Evolutionary conservation across 2,797 vertebrate genomes (phyloP), one percentile per base, ranked within the genome.

Genomic region (Pterois miles): DNA sequence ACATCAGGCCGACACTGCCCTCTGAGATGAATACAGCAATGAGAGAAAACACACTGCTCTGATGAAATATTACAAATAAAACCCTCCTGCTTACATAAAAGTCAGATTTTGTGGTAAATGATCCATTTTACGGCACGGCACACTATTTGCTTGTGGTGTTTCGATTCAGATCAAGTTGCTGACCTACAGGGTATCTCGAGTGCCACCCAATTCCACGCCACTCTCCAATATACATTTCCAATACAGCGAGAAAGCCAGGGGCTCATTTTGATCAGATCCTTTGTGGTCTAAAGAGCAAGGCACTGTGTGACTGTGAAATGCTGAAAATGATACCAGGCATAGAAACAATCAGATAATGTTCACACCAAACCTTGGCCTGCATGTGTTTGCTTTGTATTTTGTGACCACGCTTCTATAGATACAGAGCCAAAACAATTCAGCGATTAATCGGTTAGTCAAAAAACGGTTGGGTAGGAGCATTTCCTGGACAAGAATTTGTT

Each of bases 51-150:
- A 79, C 56, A 57, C 63, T 13, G 76, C 71, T 73, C 72, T 46
- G 82, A 77, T 85, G 79, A 86, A 20, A 73, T 81, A 63, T 69
- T 65, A 82, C 50, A 80, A 83, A 83, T 80, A 73, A 65, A 81
- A 48, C 46, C 52, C 54, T 72, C 60, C 57, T 52, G 50, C 78
- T 50, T 43, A 50, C 7, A 54, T 7, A 58, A 75, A 76, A 77
- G 54, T 22, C 72, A 74, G 67, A 75, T 85, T 89, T 67, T 71
- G 57, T 13, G 0, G 27, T 57, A 58, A 85, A 84, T 23, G 52
- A 18, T 38, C 57, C 65, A 56, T 74, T 58, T 63, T 62, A 68
- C 27, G 33, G 9, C 4, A 22, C 4, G 4, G 20, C 14, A 2
- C 18, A 14, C n/a, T 54, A 54, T 87, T 77, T 63, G 65, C 43